These are phyloP conservation scores for Forbesichthys agassizii DNA, from an alignment of 2,113 vertebrate species.

Conservation along the genomic window DNA sequence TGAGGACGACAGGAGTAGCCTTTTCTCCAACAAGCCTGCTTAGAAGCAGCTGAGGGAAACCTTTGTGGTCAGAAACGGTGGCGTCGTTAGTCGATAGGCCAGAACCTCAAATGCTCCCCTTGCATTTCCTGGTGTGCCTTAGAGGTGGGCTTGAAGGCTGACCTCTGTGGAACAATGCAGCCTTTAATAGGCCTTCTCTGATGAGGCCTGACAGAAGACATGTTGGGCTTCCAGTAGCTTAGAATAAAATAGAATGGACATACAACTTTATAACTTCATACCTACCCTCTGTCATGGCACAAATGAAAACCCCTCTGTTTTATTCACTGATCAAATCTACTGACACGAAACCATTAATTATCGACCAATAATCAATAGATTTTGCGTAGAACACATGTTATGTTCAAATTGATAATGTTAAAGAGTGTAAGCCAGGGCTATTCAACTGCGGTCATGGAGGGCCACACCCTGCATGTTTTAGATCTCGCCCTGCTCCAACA, in stretches of 20 bases:
- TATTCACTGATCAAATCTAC: no score
- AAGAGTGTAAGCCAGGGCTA: no score
- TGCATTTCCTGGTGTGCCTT: conserved; percentile 80
- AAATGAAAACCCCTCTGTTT: no score
- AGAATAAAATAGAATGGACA: conserved; percentile 79
- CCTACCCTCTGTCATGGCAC: conserved; percentile 35
- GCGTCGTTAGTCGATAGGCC: conserved; percentile 35
- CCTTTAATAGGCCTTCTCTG: conserved; percentile 84
- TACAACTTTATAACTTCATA: conserved; percentile 78
- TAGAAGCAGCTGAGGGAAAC: neutral
- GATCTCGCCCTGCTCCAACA: no score
- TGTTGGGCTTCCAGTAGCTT: conserved; percentile 34
- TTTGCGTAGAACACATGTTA: no score
- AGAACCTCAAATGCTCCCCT: conserved; percentile 61
- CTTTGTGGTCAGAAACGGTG: neutral
- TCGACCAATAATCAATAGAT: no score
- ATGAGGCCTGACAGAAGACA: conserved; percentile 62
- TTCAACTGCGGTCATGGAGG: no score
- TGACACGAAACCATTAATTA: no score
- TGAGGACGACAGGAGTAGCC: no score
- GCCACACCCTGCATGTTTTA: no score
- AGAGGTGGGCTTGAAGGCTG: conserved; percentile 86
- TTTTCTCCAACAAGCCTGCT: no score
- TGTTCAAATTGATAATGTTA: no score
- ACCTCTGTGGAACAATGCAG: conserved; percentile 87